These are phyloP conservation scores for Taeniopygia guttata DNA, from an alignment of 2,797 vertebrate species.

Conservation along the genomic window DNA sequence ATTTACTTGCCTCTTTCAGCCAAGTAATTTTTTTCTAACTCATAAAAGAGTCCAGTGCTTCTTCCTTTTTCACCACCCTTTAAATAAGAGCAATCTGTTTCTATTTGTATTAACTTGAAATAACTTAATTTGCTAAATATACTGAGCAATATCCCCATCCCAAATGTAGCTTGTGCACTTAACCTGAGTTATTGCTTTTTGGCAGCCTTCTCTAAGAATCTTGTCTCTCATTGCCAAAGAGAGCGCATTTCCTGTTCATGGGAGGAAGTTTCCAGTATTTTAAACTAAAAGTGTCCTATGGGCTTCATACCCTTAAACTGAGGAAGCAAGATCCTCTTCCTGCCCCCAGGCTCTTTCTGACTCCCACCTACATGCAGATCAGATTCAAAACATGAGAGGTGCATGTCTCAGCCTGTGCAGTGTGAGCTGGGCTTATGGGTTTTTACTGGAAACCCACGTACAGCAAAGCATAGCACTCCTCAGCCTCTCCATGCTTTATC, in stretches of 20 bases:
- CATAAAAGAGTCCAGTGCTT: neutral
- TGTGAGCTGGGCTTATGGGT: neutral
- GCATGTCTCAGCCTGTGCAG: neutral
- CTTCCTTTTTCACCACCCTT: neutral
- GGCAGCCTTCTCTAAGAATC: neutral
- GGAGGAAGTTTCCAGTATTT: neutral
- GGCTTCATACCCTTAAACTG: neutral
- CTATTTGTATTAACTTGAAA: neutral
- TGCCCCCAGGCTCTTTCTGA: neutral
- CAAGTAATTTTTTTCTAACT: neutral
- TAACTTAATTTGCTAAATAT: neutral
- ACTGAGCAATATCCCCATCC: neutral
- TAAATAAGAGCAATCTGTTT: neutral
- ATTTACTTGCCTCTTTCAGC: neutral
- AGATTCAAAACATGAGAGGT: neutral
- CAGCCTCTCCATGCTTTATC: neutral
- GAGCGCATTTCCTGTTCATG: neutral
- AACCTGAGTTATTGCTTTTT: neutral
- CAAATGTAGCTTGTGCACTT: neutral
- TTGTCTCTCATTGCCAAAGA: neutral
- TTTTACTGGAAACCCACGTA: neutral
- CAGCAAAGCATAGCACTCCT: neutral
- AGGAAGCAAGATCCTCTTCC: neutral
- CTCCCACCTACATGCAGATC: rapidly evolving
- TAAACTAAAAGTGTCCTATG: neutral